A percentile compares a stretch with the other conserved stretches of the same genome.
phyloP scores from a whole-genome alignment of 2,888 invertebrate genomes.

The Leucophenga maculata region DNA sequence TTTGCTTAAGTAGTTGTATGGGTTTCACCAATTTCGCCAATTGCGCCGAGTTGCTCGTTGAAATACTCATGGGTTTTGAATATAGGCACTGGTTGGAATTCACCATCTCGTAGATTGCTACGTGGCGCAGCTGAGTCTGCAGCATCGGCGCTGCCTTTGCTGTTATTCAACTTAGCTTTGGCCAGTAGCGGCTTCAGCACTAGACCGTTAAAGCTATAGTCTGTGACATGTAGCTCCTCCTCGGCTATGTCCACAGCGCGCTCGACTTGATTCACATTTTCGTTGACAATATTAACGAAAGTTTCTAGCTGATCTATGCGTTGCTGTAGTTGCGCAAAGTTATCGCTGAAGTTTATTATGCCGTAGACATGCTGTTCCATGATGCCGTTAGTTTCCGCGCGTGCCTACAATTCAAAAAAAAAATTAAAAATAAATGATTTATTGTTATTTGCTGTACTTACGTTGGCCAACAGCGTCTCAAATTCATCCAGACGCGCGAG shows the following conservation, averaged over 20 bases:
- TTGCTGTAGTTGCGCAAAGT: slow-evolving; percentile 74
- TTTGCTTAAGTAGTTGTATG: slow-evolving; percentile 37
- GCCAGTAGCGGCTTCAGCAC: slow-evolving; percentile 77
- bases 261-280: slow-evolving; percentile 74
- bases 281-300: slow-evolving; percentile 75
- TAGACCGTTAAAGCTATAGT: slow-evolving; percentile 75
- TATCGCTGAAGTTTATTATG: slow-evolving; percentile 74
- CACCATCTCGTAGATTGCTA: slow-evolving; percentile 59
- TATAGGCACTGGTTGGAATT: slow-evolving; percentile 66
- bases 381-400: slow-evolving; percentile 65
- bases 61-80: slow-evolving; percentile 70
- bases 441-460: slow-evolving; percentile 61
- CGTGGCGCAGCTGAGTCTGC: slow-evolving; percentile 27
- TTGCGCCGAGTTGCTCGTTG: slow-evolving; percentile 26
- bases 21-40: slow-evolving; percentile 52
- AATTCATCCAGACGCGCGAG: slow-evolving; percentile 79
- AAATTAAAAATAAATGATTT: slow-evolving; percentile 4
- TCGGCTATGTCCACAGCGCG: slow-evolving; percentile 77
- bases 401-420: slow-evolving; percentile 52
- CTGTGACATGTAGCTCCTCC: slow-evolving; percentile 75
- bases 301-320: slow-evolving; percentile 75
- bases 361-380: slow-evolving; percentile 73
- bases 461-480: slow-evolving; percentile 76
- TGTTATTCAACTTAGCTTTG: slow-evolving; percentile 47
- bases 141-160: slow-evolving; percentile 30